Percentiles rank a stretch among this genome's conserved stretches.
phyloP scores from a whole-genome alignment of 2,888 invertebrate species.

The Campaea margaritaria region DNA sequence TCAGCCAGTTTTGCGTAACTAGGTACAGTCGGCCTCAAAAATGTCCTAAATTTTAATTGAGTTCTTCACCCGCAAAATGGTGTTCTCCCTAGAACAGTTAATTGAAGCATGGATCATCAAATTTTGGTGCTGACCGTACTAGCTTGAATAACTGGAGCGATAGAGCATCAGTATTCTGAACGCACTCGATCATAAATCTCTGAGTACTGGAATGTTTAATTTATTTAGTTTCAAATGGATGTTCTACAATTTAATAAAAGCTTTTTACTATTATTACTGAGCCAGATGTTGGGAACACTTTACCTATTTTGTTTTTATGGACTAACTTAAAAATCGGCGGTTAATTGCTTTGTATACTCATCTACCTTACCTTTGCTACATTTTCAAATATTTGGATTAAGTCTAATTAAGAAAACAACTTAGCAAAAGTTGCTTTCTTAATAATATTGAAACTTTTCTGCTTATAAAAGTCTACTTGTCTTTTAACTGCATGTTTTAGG shows the following conservation, averaged over 20 bases:
- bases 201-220: slow-evolving; percentile 22
- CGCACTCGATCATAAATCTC: slow-evolving; percentile 25
- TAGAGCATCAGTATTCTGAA: slow-evolving; percentile 30
- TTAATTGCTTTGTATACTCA: too few species aligned
- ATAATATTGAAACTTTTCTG: too few species aligned
- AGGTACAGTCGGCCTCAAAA: too few species aligned
- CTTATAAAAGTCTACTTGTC: slow-evolving; percentile 14
- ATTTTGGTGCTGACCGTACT: not conserved
- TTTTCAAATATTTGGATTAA: too few species aligned
- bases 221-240: slow-evolving; percentile 13
- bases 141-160: slow-evolving; percentile 10
- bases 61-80: too few species aligned
- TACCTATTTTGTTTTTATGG: not conserved
- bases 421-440: too few species aligned
- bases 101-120: too few species aligned
- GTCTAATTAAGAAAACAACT: too few species aligned
- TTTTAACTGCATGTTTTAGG: slow-evolving; percentile 43
- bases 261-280: not conserved
- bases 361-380: too few species aligned
- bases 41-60: too few species aligned
- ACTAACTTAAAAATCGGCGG: not conserved
- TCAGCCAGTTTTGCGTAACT: too few species aligned
- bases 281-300: not conserved
- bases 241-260: slow-evolving; percentile 10
- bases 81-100: too few species aligned